phyloP scores from a whole-genome alignment of 1,140 invertebrate species.

The Liolophura sinensis region DNA sequence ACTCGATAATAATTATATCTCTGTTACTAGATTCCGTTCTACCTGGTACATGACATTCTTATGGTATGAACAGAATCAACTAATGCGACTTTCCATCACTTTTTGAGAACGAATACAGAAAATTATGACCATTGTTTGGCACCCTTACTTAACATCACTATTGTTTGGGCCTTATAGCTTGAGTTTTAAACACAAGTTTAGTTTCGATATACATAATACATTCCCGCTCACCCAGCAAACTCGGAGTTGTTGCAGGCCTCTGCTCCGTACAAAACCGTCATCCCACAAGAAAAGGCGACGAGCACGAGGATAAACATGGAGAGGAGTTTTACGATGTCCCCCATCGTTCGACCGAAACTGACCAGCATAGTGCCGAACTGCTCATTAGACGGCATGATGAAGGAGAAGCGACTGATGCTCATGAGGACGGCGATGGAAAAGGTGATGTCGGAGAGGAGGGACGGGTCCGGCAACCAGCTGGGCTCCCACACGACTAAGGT shows the following conservation, averaged over 20 bases:
- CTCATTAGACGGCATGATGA: slow-evolving; percentile 46
- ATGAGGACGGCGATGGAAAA: slow-evolving; percentile 39
- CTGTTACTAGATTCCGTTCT: too few relatives aligned
- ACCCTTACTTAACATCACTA: too few relatives aligned
- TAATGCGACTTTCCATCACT: too few relatives aligned
- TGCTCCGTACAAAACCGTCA: slow-evolving; percentile 35
- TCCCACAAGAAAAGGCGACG: slow-evolving; percentile 36
- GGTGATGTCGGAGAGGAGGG: slow-evolving; percentile 35
- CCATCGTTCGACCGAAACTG: slow-evolving; percentile 34
- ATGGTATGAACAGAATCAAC: too few relatives aligned
- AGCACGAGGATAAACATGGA: slow-evolving; percentile 40
- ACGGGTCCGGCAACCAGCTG: slow-evolving; percentile 38
- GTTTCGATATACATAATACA: too few relatives aligned
- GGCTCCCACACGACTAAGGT: slow-evolving; percentile 31
- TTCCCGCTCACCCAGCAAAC: slow-evolving; percentile 28
- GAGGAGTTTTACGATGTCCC: slow-evolving; percentile 32
- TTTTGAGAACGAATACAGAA: too few relatives aligned
- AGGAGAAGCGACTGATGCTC: slow-evolving; percentile 35
- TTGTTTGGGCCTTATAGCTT: too few relatives aligned
- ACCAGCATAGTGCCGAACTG: slow-evolving; percentile 45
- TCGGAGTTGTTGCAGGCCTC: slow-evolving; percentile 24
- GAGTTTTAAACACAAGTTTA: too few relatives aligned
- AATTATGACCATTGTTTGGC: too few relatives aligned
- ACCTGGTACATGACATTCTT: too few relatives aligned
- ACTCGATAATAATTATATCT: too few relatives aligned